Evolutionary conservation across 2,797 vertebrate genomes (phyloP).

Genomic region (Onychomys arenicola): DNA sequence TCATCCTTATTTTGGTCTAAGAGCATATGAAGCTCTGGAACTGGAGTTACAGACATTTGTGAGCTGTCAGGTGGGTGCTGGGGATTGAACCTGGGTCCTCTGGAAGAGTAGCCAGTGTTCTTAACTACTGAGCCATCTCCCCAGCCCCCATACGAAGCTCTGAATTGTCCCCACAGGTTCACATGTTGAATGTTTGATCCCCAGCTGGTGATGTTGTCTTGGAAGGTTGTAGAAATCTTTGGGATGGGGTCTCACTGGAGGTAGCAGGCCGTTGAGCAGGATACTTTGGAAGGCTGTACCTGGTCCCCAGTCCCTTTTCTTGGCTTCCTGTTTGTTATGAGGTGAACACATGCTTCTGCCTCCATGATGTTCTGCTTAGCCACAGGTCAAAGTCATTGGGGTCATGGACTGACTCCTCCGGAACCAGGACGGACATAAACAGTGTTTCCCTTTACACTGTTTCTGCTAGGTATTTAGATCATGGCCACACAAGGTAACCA

Average conservation of each 20-base stretch:
- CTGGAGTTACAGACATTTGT: too few species aligned
- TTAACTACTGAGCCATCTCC: too few species aligned
- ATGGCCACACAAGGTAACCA: neutral
- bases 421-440: neutral
- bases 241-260: neutral
- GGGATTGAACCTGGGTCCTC: too few species aligned
- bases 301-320: neutral
- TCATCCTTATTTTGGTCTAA: neutral
- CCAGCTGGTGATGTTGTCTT: neutral
- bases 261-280: neutral
- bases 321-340: neutral
- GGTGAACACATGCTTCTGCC: neutral
- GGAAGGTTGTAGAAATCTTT: too few species aligned
- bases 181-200: too few species aligned
- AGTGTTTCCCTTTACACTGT: neutral
- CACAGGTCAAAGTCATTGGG: neutral
- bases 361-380: too few species aligned
- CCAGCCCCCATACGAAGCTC: neutral
- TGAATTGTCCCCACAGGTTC: neutral
- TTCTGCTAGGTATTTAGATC: neutral
- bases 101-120: too few species aligned
- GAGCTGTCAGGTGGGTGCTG: too few species aligned
- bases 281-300: neutral
- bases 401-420: neutral
- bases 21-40: neutral